These are phyloP conservation scores for Spilosoma lubricipeda DNA, from an alignment of 2,888 invertebrate genomes.

Conservation along the genomic window DNA sequence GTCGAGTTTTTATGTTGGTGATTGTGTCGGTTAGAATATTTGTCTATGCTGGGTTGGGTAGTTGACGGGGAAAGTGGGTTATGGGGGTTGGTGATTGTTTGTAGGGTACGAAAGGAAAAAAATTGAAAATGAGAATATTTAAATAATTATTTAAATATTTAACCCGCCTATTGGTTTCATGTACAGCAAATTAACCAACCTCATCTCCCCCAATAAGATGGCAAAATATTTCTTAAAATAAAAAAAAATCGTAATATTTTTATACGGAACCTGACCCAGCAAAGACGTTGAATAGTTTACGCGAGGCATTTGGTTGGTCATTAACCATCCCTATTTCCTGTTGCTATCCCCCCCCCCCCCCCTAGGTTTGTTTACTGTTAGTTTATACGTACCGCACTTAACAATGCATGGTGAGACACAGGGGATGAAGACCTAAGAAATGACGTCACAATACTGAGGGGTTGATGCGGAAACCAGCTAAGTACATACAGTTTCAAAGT, in stretches of 20 bases:
- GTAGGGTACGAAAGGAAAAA: too few species aligned
- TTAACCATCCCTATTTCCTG: conserved; percentile 23
- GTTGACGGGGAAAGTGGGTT: not conserved
- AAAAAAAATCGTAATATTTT: not conserved
- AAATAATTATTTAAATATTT: not conserved
- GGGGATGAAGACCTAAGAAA: not conserved
- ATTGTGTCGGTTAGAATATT: conserved; percentile 12
- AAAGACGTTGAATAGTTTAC: not conserved
- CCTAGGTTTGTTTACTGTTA: conserved; percentile 4
- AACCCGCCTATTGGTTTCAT: not conserved
- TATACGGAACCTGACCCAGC: not conserved
- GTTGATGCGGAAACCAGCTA: not conserved
- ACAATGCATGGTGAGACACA: conserved; percentile 22
- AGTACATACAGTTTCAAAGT: not conserved
- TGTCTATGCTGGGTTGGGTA: conserved; percentile 18
- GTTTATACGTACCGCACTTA: conserved; percentile 20
- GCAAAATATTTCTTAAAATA: not conserved
- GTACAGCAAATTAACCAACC: not conserved
- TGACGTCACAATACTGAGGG: not conserved
- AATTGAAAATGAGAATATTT: too few species aligned
- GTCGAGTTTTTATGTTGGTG: conserved; percentile 8
- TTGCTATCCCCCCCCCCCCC: not conserved
- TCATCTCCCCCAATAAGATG: not conserved
- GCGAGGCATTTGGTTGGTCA: conserved; percentile 35
- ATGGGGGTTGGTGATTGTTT: too few species aligned